Evolutionary conservation across 2,797 vertebrate species (phyloP), one percentile per base, ranked within the genome.

Genomic region (Chelon auratus): DNA sequence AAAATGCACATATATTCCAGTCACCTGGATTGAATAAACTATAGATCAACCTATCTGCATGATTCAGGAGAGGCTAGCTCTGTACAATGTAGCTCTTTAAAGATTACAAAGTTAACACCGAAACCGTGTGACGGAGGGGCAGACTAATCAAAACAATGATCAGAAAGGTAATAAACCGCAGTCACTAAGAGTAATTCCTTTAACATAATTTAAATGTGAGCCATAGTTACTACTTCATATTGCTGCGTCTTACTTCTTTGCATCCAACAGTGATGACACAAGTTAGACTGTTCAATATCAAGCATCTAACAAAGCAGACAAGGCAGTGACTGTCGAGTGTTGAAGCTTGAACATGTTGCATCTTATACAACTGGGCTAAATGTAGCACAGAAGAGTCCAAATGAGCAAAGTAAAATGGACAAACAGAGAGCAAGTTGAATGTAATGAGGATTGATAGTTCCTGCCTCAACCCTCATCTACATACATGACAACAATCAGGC

Each of bases 381-480:
- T 63, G 59, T 69, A 81, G 74, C 62, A 55, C 43, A 72, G 40
- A 60, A 50, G 30, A 64, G 65, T 72, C 42, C 5, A 75, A 85
- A 68, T 14, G 2, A 83, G 61, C 24, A 26, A 81, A 68, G 65
- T 74, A 22, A 81, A 63, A 86, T 1, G 10, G 62, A 59, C 66
- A 79, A 67, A 81, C 12, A 59, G 36, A 60, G 59, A 75, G 72
- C 52, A 69, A 62, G 67, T 26, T 60, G 39, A 73, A 76, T 40
- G 42, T 59, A 51, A 2, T 40, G 18, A 69, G 30, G 51, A 87
- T 80, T 62, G 5, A 88, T 84, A 72, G 47, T 59, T 72, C 54
- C 70, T 77, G 76, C 78, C 80, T 87, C 65, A 65, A 50, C 68
- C 70, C 74, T 81, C 56, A 86, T 90, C 71, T 86, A 75, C 86